phyloP scores from a whole-genome alignment of 2,888 invertebrate species.

The Allacma fusca region DNA sequence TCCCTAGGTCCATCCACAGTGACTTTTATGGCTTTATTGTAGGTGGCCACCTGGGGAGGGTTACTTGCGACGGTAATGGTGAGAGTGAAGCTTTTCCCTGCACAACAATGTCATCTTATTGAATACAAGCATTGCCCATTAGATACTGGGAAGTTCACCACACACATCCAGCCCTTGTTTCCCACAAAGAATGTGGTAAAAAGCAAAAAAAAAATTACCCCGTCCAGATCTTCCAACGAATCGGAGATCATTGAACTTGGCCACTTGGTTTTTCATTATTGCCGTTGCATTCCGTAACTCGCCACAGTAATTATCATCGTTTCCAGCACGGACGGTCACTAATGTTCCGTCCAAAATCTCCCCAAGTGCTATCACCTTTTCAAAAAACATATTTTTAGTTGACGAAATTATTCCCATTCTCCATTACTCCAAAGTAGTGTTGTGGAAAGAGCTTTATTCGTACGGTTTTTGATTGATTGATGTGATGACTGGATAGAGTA shows the following conservation, averaged over 20 bases:
- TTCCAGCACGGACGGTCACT: conserved; percentile 92
- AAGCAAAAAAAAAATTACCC: conserved; percentile 73
- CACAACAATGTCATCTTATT: not conserved
- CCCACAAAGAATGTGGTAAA: not conserved
- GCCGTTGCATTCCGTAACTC: conserved; percentile 92
- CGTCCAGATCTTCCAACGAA: conserved; percentile 96
- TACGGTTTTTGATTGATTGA: no score
- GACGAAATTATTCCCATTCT: no score
- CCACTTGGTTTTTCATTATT: conserved; percentile 96
- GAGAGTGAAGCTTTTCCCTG: conserved; percentile 96
- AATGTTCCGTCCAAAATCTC: conserved; percentile 93
- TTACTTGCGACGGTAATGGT: conserved; percentile 93
- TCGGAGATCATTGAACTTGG: conserved; percentile 95
- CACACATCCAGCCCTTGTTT: not conserved
- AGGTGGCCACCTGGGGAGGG: conserved; percentile 91
- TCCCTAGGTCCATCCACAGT: conserved; percentile 97
- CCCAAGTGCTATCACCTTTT: conserved; percentile 76
- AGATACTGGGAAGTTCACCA: not conserved
- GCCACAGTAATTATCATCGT: conserved; percentile 96
- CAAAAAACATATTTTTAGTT: not conserved
- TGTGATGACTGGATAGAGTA: not conserved
- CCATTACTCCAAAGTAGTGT: no score
- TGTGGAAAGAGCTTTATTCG: no score
- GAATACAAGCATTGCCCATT: not conserved
- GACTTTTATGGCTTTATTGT: conserved; percentile 94